Base-by-base conservation (phyloP, 2,113 vertebrate species). In the Zootoca vivipara region DNA sequence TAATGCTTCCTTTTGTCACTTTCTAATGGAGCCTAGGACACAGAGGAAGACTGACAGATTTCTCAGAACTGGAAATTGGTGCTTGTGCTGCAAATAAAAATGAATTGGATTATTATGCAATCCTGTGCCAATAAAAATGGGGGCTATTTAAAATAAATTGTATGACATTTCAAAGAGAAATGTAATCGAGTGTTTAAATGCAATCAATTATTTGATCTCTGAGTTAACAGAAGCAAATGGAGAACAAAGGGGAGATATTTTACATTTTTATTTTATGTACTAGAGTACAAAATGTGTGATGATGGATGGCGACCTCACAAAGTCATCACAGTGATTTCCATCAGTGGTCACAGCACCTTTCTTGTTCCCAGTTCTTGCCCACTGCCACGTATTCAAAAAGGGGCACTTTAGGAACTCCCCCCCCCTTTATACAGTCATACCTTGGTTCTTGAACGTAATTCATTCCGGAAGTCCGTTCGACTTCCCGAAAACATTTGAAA, bases 1-100 rank as follows among this genome's bases (percentile, higher is more conserved):
- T 90, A 90, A 91, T 93, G 67, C 33, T 93, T 93, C 90, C 92
- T 35, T 93, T 91, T 96, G 90, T 92, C 62, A 80, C 86, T 52
- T 86, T 56, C 87, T 91, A 89, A 92, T 87, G 84, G 90, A 92
- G 69, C 88, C 40, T 82, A 88, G 81, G 78, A 94, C 67, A 84
- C 83, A 89, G 87, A 93, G 70, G 52, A 56, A 5, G 7, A 70
- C 72, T 94, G 89, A 77, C 87, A 92, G 83, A 85, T 92, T 78
- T 82, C 79, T 85, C 28, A 91, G 78, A 85, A 89, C 85, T 90
- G 40, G 82, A 86, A 92, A 4, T 88, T 52, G 85, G 38, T 1
- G 6, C 78, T 90, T 89, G 5, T 12, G 38, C 75, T 7, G 58
- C 80, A 94, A 86, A 92, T 46, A 79, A 91, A 64, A 85, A 80